phyloP scores from a whole-genome alignment of 37 sponge, comb jelly and placozoan genomes.

The Diacarnus erythraeanus region DNA sequence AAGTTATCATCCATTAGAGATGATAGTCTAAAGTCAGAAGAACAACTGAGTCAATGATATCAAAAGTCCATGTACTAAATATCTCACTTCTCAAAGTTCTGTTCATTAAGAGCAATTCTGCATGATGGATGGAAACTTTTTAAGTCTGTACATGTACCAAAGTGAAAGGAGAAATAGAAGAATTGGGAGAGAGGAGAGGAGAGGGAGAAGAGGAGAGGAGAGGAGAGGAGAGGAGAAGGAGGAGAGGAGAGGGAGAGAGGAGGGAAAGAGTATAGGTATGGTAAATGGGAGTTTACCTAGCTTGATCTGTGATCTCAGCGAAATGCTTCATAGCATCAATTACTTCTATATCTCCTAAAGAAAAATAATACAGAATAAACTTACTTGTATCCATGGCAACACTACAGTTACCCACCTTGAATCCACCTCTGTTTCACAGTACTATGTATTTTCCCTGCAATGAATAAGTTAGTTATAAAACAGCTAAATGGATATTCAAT shows the following conservation, averaged over 20 bases:
- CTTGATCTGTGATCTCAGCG: slow-evolving; percentile 68
- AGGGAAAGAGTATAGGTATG: not conserved
- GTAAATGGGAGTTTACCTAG: slow-evolving; percentile 34
- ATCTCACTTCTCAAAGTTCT: slow-evolving; percentile 44
- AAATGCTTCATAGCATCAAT: slow-evolving; percentile 74
- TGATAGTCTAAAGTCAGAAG: slow-evolving; percentile 40
- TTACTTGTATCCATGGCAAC: not conserved
- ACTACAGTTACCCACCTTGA: slow-evolving; percentile 33
- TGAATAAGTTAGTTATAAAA: too few relatives aligned
- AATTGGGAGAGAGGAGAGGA: not conserved
- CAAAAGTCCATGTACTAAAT: not conserved
- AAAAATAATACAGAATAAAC: not conserved
- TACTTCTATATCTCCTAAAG: slow-evolving; percentile 70
- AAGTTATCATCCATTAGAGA: slow-evolving; percentile 82
- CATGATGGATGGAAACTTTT: not conserved
- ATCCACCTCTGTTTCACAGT: slow-evolving; percentile 76
- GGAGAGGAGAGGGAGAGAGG: not conserved
- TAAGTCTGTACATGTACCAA: too few relatives aligned
- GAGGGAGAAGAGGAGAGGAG: not conserved
- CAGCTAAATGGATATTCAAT: too few relatives aligned
- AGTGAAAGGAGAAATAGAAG: not conserved
- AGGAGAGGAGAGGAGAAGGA: not conserved
- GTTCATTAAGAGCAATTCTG: slow-evolving; percentile 67
- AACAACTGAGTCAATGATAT: too few relatives aligned
- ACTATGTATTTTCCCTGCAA: slow-evolving; percentile 85